A percentile compares a stretch with the other conserved stretches of the same genome.
Evolutionary conservation across 2,888 invertebrate genomes (phyloP).

Genomic region (Drosophila emarginata): DNA sequence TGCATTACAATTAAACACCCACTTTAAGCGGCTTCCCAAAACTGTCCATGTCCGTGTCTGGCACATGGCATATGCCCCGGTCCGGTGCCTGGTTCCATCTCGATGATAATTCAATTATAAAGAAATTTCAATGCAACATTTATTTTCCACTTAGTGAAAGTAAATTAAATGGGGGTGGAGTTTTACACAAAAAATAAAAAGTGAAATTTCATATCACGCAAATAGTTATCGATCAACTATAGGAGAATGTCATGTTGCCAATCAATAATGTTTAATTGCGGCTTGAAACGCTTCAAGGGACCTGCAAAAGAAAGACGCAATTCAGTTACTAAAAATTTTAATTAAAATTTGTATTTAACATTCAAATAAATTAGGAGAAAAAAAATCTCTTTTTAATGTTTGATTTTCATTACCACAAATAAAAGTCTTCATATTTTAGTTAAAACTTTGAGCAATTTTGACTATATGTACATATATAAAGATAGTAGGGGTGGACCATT

Average conservation of each 20-base stretch:
- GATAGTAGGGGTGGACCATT: too few species aligned
- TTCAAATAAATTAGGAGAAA: background rate
- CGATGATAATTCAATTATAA: slow-evolving; percentile 53
- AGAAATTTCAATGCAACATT: slow-evolving; percentile 58
- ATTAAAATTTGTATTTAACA: too few species aligned
- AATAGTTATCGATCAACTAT: slow-evolving; percentile 33
- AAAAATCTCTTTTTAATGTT: too few species aligned
- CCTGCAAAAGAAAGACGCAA: slow-evolving; percentile 83
- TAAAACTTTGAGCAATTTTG: too few species aligned
- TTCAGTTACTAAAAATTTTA: background rate
- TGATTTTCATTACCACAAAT: too few species aligned
- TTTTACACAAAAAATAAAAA: slow-evolving; percentile 40
- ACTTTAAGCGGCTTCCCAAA: slow-evolving; percentile 49
- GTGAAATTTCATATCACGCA: slow-evolving; percentile 53
- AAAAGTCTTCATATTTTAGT: too few species aligned
- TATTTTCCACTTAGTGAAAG: slow-evolving; percentile 67
- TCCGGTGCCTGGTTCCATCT: slow-evolving; percentile 21
- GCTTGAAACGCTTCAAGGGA: slow-evolving; percentile 85
- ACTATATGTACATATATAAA: too few species aligned
- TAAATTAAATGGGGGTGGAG: slow-evolving; percentile 35
- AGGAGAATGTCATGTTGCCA: slow-evolving; percentile 84
- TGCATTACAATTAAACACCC: slow-evolving; percentile 50
- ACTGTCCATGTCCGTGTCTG: slow-evolving; percentile 11
- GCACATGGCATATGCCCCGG: slow-evolving; percentile 19
- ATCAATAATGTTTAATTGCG: slow-evolving; percentile 84